These are phyloP conservation scores for Drosophila athabasca DNA, from an alignment of 1,140 invertebrate genomes.

Conservation along the genomic window DNA sequence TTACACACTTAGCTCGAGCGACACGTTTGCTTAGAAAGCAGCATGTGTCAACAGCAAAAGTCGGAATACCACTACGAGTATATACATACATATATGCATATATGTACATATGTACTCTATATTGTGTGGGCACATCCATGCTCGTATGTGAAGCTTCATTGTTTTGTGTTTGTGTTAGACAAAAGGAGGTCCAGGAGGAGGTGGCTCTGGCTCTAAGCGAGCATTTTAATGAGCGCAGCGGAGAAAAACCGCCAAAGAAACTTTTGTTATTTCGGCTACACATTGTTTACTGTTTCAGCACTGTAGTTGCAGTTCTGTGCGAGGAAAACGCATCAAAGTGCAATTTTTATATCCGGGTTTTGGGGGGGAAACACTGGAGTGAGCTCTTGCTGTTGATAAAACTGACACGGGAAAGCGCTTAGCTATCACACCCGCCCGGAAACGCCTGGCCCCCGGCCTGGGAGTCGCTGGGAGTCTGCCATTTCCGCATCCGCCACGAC, in stretches of 20 bases:
- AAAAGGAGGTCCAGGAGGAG: conserved; percentile 13
- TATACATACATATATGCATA: no score
- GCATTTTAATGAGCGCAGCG: conserved; percentile 74
- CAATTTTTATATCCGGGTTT: conserved; percentile 72
- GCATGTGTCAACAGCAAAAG: conserved; percentile 60
- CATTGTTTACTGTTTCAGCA: conserved; percentile 63
- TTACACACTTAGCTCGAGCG: conserved; percentile 71
- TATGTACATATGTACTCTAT: no score
- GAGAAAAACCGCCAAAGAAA: conserved; percentile 53
- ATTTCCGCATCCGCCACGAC: conserved; percentile 56
- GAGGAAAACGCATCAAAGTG: conserved; percentile 69
- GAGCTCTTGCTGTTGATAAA: conserved; percentile 29
- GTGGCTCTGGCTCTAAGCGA: conserved; percentile 42
- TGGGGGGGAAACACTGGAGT: no score
- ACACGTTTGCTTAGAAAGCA: conserved; percentile 51
- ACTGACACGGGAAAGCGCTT: conserved; percentile 51
- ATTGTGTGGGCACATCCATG: no score
- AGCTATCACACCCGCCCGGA: conserved; percentile 15
- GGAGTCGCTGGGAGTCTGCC: conserved; percentile 40
- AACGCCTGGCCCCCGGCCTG: not conserved
- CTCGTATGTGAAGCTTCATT: conserved; percentile 2
- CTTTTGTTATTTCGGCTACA: conserved; percentile 65
- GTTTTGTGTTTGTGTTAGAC: conserved; percentile 31
- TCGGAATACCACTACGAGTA: no score
- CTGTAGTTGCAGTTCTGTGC: conserved; percentile 8